Conservation (phyloP, 2,888 invertebrate species). For the Coronaproctus castanopsis region DNA sequence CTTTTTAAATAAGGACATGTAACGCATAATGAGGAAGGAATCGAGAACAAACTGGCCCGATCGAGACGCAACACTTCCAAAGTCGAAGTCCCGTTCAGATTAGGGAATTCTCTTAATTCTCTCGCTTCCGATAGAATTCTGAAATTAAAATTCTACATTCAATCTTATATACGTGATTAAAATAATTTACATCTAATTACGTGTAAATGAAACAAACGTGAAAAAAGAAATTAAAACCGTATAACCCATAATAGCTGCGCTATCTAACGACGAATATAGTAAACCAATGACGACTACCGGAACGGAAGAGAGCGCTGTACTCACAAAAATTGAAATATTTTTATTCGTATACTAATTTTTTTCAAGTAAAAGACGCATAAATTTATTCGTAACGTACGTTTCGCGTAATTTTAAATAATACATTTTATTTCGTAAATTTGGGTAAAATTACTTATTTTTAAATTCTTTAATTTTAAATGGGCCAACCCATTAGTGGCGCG, state of each 20-base stretch:
- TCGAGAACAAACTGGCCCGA: slow-evolving; percentile 49
- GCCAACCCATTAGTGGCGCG: too few relatives aligned
- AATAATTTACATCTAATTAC: neutral
- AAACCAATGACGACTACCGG: too few relatives aligned
- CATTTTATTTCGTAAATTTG: too few relatives aligned
- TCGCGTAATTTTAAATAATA: too few relatives aligned
- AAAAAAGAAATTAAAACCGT: neutral
- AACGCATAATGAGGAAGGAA: slow-evolving; percentile 54
- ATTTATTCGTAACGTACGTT: too few relatives aligned
- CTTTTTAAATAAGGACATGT: slow-evolving; percentile 59
- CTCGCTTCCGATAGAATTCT: slow-evolving; percentile 74
- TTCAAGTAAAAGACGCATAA: too few relatives aligned
- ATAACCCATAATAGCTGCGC: neutral
- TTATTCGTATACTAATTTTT: too few relatives aligned
- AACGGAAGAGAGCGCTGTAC: too few relatives aligned
- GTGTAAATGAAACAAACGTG: neutral
- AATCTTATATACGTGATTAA: neutral
- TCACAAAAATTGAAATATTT: too few relatives aligned
- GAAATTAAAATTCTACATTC: slow-evolving; percentile 20
- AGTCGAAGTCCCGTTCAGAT: slow-evolving; percentile 55
- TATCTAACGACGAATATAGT: neutral
- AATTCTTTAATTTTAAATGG: too few relatives aligned
- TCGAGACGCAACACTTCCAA: slow-evolving; percentile 65
- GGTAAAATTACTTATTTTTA: too few relatives aligned
- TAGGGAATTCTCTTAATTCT: slow-evolving; percentile 57